Evolutionary conservation across 2,888 invertebrate genomes (phyloP).

Genomic region (Omphaloscelis lunosa): DNA sequence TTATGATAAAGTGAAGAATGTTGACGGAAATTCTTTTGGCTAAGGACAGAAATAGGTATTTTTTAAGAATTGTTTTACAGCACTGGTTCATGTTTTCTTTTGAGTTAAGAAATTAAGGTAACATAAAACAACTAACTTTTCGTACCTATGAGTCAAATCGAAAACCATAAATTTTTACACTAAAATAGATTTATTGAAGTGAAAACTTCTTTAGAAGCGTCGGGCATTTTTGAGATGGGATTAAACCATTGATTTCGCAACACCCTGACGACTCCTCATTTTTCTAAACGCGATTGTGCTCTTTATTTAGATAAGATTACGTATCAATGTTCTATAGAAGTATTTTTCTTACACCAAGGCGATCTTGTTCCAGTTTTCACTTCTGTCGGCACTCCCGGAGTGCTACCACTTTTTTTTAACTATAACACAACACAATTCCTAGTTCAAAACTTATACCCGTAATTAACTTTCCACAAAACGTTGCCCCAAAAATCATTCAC

Average conservation of each 20-base stretch:
- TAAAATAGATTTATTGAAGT: not conserved
- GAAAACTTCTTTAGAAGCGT: no score
- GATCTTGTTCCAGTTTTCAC: no score
- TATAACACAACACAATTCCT: constrained; percentile 6
- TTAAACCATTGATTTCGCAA: no score
- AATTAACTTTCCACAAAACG: constrained; percentile 19
- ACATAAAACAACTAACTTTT: not conserved
- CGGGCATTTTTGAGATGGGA: no score
- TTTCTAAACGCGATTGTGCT: no score
- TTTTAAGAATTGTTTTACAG: not conserved
- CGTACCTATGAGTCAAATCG: not conserved
- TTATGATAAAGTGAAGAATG: constrained; percentile 1
- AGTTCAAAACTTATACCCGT: not conserved
- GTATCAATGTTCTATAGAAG: no score
- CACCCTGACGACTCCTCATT: no score
- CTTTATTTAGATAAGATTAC: no score
- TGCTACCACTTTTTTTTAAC: no score
- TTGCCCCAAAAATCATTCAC: constrained; percentile 33
- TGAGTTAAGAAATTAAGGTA: not conserved
- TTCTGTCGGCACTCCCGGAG: no score
- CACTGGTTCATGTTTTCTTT: not conserved
- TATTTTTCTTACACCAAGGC: no score
- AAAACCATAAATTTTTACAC: not conserved
- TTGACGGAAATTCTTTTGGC: constrained; percentile 20
- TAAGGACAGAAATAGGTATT: not conserved